Evolutionary conservation across 2,888 invertebrate species (phyloP), one percentile per base, ranked within the genome.

Genomic region (Drosophila histrio): DNA sequence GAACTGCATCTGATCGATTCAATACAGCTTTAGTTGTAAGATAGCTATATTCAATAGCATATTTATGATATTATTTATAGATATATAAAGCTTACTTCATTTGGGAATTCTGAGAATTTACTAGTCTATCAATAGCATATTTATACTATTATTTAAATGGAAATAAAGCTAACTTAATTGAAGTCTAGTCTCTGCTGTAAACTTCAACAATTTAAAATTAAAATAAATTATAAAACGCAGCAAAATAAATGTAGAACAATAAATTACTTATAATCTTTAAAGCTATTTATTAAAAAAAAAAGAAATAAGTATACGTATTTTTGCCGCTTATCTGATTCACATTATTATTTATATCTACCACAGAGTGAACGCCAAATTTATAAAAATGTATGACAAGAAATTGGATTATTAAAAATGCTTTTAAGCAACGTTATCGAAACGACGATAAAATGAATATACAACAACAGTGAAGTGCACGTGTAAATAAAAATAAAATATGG

Each of bases 351-450:
- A 34, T 58, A 8, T 22, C 30, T 38, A 24, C 24, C 32, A 44
- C 28, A 21, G 19, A 26, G n/a, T n/a, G 24, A 28, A n/a, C 34
- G 39, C n/a, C 19, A 39, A 41, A 26, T 47, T 47, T 41, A 26
- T 47, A 61, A 30, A 30, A 61, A 49, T 28, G 36, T 19, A 6
- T 34, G 34, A 38, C 53, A 66, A 67, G 61, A 78, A 65, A 69
- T 70, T 67, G 61, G 52, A 62, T 75, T 75, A 77, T 73, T 70
- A 65, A 69, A 49, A 76, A 76, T 59, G 74, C 57, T 71, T 73
- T 71, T 52, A 66, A 66, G 71, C 65, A 56, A 57, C 68, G 57
- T 71, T 76, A 79, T 78, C 73, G 73, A 59, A 70, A 53, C 26
- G 28, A 24, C 52, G 50, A 52, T 58, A 60, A 66, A 70, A 77